Conservation (phyloP, 2,888 invertebrate species). For the Serripes groenlandicus region DNA sequence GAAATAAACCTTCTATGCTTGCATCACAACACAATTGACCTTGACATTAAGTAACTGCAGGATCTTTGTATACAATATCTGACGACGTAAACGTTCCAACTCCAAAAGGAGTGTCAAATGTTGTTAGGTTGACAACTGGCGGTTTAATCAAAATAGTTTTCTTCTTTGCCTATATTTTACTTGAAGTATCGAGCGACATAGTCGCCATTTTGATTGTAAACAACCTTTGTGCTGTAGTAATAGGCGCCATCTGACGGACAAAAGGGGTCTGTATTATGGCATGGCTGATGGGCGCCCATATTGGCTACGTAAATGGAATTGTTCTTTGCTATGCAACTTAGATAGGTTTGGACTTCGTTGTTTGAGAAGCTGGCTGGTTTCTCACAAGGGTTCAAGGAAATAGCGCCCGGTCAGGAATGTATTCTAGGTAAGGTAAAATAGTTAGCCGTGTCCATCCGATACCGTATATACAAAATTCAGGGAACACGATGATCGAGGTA, state of each 20-base stretch:
- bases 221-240: conserved; percentile 53
- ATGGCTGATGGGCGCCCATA: conserved; percentile 52
- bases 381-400: conserved; percentile 72
- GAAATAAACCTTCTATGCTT: conserved; percentile 32
- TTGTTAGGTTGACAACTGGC: conserved; percentile 57
- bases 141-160: conserved; percentile 85
- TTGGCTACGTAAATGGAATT: conserved; percentile 60
- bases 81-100: conserved; percentile 93
- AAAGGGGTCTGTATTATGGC: conserved; percentile 13
- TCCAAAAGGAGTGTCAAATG: conserved; percentile 76
- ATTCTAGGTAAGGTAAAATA: conserved; percentile 59
- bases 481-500: conserved; percentile 93
- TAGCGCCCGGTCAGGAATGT: conserved; percentile 47
- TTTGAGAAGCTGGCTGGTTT: neutral
- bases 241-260: conserved; percentile 52
- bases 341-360: conserved; percentile 43
- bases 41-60: conserved; percentile 88
- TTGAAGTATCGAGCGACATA: conserved; percentile 88
- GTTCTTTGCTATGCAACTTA: conserved; percentile 62
- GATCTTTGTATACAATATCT: conserved; percentile 92
- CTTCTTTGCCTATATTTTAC: conserved; percentile 86
- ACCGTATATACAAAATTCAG: conserved; percentile 89
- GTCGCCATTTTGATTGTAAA: conserved; percentile 50
- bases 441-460: conserved; percentile 48
- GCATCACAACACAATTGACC: conserved; percentile 49